A percentile compares a stretch with the other conserved stretches of the same genome.
These are phyloP conservation scores for Eira barbara DNA, from an alignment of 2,113 vertebrate species.

Conservation along the genomic window DNA sequence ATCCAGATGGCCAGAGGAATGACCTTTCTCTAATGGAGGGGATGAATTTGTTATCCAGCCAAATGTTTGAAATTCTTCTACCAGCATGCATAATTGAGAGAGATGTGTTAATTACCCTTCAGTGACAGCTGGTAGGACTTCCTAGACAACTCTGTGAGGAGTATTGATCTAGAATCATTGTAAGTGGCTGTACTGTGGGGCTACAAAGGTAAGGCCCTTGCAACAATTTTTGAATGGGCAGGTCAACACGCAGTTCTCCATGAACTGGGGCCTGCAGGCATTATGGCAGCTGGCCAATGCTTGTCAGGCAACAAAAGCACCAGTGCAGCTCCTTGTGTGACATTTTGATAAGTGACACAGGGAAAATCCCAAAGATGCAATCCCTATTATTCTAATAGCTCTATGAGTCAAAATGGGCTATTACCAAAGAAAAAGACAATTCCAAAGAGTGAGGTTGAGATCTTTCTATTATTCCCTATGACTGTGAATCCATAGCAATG, in stretches of 20 bases:
- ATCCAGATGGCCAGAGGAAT: slow-evolving; percentile 68
- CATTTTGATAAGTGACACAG: slow-evolving; percentile 36
- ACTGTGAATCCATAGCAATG: background rate
- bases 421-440: background rate
- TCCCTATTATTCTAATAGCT: background rate
- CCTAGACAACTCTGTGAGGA: slow-evolving; percentile 15
- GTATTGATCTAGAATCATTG: slow-evolving; percentile 39
- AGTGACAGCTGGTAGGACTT: slow-evolving; percentile 64
- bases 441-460: background rate
- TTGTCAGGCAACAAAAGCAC: slow-evolving; percentile 12
- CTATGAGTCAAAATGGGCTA: background rate
- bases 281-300: background rate
- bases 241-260: background rate
- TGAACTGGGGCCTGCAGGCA: background rate
- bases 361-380: slow-evolving; percentile 31
- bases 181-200: background rate
- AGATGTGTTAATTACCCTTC: slow-evolving; percentile 72
- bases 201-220: background rate
- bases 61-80: slow-evolving; percentile 78
- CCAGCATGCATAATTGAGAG: slow-evolving; percentile 73
- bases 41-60: slow-evolving; percentile 67
- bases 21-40: slow-evolving; percentile 70
- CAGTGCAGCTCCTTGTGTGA: background rate
- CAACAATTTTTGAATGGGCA: background rate
- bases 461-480: background rate